These are phyloP conservation scores for Megamerina dolium DNA, from an alignment of 2,888 invertebrate genomes.

Conservation along the genomic window DNA sequence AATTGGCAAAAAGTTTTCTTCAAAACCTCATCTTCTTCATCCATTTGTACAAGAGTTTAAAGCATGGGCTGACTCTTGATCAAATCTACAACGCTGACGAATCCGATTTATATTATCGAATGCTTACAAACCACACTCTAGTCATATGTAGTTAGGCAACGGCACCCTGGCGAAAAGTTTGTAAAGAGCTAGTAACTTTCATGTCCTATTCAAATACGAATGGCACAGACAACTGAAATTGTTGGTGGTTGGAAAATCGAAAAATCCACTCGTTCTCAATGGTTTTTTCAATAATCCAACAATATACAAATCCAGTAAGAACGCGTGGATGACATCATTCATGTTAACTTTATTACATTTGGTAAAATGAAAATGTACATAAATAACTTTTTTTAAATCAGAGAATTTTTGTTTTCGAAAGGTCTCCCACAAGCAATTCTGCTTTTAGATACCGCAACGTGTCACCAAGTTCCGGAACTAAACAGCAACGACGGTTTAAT, in stretches of 20 bases:
- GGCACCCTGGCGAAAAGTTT: background rate
- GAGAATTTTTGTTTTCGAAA: slow-evolving; percentile 5
- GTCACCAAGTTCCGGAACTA: background rate
- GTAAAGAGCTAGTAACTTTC: background rate
- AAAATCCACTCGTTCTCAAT: no score
- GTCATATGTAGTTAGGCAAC: slow-evolving; percentile 1
- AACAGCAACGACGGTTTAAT: slow-evolving; percentile 4
- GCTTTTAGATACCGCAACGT: background rate
- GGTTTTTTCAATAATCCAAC: slow-evolving; percentile 6
- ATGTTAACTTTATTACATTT: background rate
- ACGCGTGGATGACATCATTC: background rate
- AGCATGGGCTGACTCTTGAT: slow-evolving; percentile 1
- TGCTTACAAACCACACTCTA: background rate
- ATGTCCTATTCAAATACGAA: no score
- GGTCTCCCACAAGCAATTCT: slow-evolving; percentile 4
- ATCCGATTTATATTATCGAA: slow-evolving; percentile 1
- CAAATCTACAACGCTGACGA: background rate
- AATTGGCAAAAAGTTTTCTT: slow-evolving; percentile 4
- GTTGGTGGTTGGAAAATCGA: no score
- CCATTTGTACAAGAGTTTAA: slow-evolving; percentile 1
- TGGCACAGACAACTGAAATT: no score
- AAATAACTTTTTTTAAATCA: slow-evolving; percentile 3
- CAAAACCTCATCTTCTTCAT: background rate
- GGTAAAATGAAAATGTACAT: background rate
- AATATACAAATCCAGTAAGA: slow-evolving; percentile 4